A percentile compares a stretch with the other conserved stretches of the same genome.
phyloP scores from a whole-genome alignment of 2,113 vertebrate genomes.

The Nycticebus coucang region DNA sequence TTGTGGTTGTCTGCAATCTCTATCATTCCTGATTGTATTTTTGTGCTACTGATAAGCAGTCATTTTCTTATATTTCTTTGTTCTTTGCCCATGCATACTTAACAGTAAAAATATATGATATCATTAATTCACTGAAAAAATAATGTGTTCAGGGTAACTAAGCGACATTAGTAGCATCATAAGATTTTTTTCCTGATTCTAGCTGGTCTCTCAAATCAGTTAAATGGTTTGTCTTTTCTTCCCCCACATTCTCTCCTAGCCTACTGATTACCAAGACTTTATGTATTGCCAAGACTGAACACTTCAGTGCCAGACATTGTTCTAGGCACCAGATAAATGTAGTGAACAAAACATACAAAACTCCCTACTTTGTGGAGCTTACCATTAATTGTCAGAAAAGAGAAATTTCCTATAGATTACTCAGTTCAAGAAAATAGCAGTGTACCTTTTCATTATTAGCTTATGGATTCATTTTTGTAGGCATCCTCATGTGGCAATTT shows the following conservation, averaged over 20 bases:
- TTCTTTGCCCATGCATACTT: neutral
- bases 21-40: neutral
- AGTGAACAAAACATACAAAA: neutral
- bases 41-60: neutral
- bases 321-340: neutral
- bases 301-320: neutral
- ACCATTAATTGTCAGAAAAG: neutral
- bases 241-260: neutral
- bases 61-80: neutral
- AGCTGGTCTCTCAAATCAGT: neutral
- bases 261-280: neutral
- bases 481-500: neutral
- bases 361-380: neutral
- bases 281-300: neutral
- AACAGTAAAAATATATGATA: neutral
- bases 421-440: neutral
- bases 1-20: neutral
- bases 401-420: neutral
- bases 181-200: neutral
- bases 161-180: neutral
- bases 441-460: neutral
- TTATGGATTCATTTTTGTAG: neutral
- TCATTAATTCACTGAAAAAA: neutral
- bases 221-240: neutral
- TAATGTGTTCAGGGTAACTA: neutral